Percentiles rank a stretch among this genome's conserved stretches.
Conservation (phyloP, 1,140 invertebrate genomes). For the Drosophila varians region DNA sequence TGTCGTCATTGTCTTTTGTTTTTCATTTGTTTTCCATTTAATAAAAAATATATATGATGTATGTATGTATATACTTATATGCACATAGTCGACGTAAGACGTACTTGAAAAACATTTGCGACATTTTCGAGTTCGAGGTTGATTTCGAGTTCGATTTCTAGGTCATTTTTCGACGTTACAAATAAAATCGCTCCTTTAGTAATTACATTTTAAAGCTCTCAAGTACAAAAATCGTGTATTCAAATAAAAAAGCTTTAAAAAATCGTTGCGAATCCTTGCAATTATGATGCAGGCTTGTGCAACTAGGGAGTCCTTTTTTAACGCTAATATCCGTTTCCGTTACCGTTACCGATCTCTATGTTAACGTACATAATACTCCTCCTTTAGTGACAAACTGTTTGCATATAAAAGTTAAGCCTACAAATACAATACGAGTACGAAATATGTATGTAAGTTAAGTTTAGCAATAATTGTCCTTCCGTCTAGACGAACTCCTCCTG, state of each 20-base stretch:
- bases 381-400: slow-evolving; percentile 36
- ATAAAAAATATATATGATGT: slow-evolving; percentile 49
- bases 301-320: slow-evolving; percentile 8
- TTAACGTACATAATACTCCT: slow-evolving; percentile 20
- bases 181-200: slow-evolving; percentile 44
- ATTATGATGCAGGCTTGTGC: slow-evolving; percentile 1
- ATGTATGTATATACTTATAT: slow-evolving; percentile 31
- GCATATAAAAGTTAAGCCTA: slow-evolving; percentile 61
- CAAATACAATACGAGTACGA: slow-evolving; percentile 41
- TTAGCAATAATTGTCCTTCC: background rate
- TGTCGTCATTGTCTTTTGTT: slow-evolving; percentile 76
- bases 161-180: slow-evolving; percentile 36
- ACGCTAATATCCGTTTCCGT: slow-evolving; percentile 19
- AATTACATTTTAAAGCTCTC: slow-evolving; percentile 70
- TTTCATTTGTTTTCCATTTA: slow-evolving; percentile 20
- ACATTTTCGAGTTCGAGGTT: slow-evolving; percentile 13
- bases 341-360: background rate
- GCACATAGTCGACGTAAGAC: slow-evolving; percentile 44
- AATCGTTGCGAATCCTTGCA: slow-evolving; percentile 34
- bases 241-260: slow-evolving; percentile 75
- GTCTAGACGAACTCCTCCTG: slow-evolving; percentile 84
- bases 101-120: slow-evolving; percentile 47
- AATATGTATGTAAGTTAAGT: slow-evolving; percentile 37
- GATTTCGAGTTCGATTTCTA: slow-evolving; percentile 19
- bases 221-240: slow-evolving; percentile 70